A percentile compares a stretch with the other conserved stretches of the same genome.
These are phyloP conservation scores for Chrysolina haemoptera DNA, from an alignment of 2,888 invertebrate genomes.

Conservation along the genomic window DNA sequence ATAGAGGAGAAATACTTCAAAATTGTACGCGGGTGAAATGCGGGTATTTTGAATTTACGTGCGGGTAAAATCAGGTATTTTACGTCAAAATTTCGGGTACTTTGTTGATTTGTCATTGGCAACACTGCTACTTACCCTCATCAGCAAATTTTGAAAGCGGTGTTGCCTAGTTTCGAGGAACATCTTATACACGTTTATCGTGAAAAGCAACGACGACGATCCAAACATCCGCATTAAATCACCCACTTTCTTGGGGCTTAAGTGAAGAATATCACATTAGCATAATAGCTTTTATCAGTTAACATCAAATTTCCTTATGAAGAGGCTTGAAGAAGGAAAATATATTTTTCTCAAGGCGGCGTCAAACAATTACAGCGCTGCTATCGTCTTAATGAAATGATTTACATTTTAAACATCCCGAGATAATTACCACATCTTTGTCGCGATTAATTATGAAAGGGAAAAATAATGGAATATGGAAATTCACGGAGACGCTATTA, in stretches of 20 bases:
- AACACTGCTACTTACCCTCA: too few relatives aligned
- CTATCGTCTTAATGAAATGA: constrained; percentile 43
- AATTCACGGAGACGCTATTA: constrained; percentile 22
- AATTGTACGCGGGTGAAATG: too few relatives aligned
- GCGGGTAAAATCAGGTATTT: too few relatives aligned
- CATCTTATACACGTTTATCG: too few relatives aligned
- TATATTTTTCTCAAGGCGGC: constrained; percentile 31
- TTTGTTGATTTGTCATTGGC: too few relatives aligned
- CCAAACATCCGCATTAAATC: neutral
- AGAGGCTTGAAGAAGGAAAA: constrained; percentile 19
- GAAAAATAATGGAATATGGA: constrained; percentile 31
- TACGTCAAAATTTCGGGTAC: too few relatives aligned
- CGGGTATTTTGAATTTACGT: too few relatives aligned
- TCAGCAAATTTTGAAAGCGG: too few relatives aligned
- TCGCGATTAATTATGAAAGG: constrained; percentile 40
- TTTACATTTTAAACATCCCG: constrained; percentile 42
- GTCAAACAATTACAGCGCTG: constrained; percentile 38
- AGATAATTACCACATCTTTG: constrained; percentile 43
- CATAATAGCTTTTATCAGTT: constrained; percentile 36
- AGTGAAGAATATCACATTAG: constrained; percentile 29
- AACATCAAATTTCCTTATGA: constrained; percentile 32
- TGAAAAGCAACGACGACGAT: too few relatives aligned
- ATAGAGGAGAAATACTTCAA: too few relatives aligned
- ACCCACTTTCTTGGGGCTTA: neutral
- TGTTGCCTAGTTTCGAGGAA: too few relatives aligned